phyloP scores from a whole-genome alignment of 2,113 vertebrate genomes.

The Butastur rufipennis region DNA sequence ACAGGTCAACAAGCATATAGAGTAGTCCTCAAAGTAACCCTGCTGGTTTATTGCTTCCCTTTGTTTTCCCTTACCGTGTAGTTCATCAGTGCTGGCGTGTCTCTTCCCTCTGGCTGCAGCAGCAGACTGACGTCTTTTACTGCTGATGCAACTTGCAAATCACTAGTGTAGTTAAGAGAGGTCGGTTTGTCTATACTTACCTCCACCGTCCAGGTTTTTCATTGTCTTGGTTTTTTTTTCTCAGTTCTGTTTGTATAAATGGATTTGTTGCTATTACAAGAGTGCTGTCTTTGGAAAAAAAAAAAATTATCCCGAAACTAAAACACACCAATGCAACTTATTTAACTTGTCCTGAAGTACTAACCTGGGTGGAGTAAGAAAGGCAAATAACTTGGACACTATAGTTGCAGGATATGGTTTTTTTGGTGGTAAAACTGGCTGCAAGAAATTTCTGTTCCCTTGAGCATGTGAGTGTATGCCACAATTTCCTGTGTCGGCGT shows the following conservation, averaged over 20 bases:
- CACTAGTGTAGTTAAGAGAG: background rate
- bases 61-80: background rate
- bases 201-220: background rate
- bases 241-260: background rate
- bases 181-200: background rate
- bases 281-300: background rate
- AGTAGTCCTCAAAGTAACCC: background rate
- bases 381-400: background rate
- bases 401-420: background rate
- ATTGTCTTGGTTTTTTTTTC: background rate
- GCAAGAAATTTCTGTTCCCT: background rate
- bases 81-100: background rate
- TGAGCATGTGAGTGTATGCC: background rate
- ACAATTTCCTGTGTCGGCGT: rapidly evolving
- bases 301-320: background rate
- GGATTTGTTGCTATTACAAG: background rate
- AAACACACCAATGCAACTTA: background rate
- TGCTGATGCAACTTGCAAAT: slow-evolving; percentile 25
- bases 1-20: rapidly evolving
- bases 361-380: background rate
- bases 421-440: background rate
- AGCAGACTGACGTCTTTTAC: background rate
- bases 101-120: background rate
- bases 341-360: background rate
- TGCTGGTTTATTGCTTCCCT: background rate